Percentiles rank a stretch among this genome's conserved stretches.
Evolutionary conservation across 1,140 invertebrate genomes (phyloP).

Genomic region (Meloidogyne hapla): DNA sequence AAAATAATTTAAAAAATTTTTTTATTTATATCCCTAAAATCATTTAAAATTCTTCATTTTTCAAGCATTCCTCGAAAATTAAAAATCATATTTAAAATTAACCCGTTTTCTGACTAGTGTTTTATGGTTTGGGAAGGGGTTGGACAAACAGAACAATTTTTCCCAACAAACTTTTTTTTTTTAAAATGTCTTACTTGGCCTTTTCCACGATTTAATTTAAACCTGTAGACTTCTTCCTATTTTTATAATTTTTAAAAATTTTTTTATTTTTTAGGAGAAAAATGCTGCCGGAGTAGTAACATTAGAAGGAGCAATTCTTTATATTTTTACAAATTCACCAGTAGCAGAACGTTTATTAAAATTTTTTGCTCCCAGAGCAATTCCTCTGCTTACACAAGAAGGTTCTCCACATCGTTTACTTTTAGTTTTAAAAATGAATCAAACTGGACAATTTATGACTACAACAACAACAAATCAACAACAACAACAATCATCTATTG

Average conservation of each 20-base stretch:
- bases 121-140: too few species aligned
- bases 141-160: too few species aligned
- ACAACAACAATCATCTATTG: background rate
- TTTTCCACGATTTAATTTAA: too few species aligned
- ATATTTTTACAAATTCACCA: slow-evolving; percentile 39
- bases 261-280: slow-evolving; percentile 41
- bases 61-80: too few species aligned
- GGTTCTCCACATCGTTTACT: slow-evolving; percentile 7
- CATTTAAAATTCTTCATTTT: too few species aligned
- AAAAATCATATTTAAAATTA: too few species aligned
- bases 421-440: background rate
- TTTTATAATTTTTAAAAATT: slow-evolving; percentile 2
- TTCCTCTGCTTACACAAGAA: slow-evolving; percentile 24
- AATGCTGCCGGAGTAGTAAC: slow-evolving; percentile 45
- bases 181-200: too few species aligned
- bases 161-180: too few species aligned
- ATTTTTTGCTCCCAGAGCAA: slow-evolving; percentile 48
- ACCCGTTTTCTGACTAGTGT: too few species aligned
- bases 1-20: too few species aligned
- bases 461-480: background rate
- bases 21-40: too few species aligned
- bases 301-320: slow-evolving; percentile 34
- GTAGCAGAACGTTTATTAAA: slow-evolving; percentile 40
- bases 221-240: too few species aligned
- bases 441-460: background rate